Evolutionary conservation across 2,797 vertebrate genomes (phyloP), one percentile per base, ranked within the genome.

Genomic region (Poeciliopsis presidionis): DNA sequence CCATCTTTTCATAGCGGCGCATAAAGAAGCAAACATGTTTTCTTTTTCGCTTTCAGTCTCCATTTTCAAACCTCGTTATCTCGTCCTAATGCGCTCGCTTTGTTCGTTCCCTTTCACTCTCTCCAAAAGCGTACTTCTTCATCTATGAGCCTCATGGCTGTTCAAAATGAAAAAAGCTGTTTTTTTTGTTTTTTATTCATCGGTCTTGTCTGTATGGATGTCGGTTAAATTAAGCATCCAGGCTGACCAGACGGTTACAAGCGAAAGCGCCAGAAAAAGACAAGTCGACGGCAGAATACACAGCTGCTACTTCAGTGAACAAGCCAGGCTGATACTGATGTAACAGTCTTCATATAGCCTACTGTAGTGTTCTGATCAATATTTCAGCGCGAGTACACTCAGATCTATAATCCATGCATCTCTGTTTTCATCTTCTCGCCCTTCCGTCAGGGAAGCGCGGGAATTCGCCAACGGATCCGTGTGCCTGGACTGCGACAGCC

Each of bases 401-500:
- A 82, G 81, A 91, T 94, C 87, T 89, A 86, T 92, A 91, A 93
- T 90, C 82, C 85, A 91, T 89, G 81, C 79, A 36, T 79, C 81
- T 81, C 67, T 90, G 67, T 93, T 61, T 90, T 28, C 65, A 91
- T 80, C 91, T 51, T 61, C 86, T 45, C 81, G 80, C 8, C 8
- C 92, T 67, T 94, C 92, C 81, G 87, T 57, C 93, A 99, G 98
- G 90, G 97, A 99, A 61, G 93, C 94, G 75, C 96, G 97, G 0
- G 98, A 99, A 80, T 99, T 98, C 87, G 94, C 96, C 47, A 99
- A 99, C 0, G 96, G 97, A 16, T 97, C 98, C 0, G 86, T 97
- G 47, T 99, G 98, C 18, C 90, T 98, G 84, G 97, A 97, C 83
- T 99, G 98, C 76, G 98, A 99, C 82, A 92, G 95, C n/a, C 98